Base-by-base conservation (phyloP, 2,797 vertebrate genomes). In the Poecilia gillii region DNA sequence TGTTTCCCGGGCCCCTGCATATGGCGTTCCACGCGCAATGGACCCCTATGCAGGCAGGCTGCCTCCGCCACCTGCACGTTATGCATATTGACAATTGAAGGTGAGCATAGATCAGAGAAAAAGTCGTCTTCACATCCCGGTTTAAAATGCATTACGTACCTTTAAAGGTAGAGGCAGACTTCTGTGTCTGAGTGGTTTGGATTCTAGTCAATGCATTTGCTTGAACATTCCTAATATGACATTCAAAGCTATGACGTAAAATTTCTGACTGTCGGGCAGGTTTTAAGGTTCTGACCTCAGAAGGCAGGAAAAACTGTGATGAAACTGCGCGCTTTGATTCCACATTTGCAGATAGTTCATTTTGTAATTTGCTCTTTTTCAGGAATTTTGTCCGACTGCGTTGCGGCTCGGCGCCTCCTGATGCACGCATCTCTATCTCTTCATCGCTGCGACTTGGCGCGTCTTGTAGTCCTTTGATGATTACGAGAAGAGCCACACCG, bases 21-120 rank as follows among this genome's bases (percentile, higher is more conserved):
- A 97, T 88, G 97, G 96, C 92, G 90, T 96, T 95, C 96, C 97
- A 91, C 97, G 97, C 79, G 91, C 94, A 92, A 96, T 97, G 93
- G 97, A 99, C 89, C 95, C 96, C 89, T 98, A 97, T 87, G 88
- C 91, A 80, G 97, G 97, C 16, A 96, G 97, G 80, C 94, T 91
- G 89, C 95, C 94, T 74, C 95, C 94, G 81, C 95, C 95, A 43
- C 95, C 96, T 84, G 85, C 95, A 88, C 96, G 95, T 94, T 96
- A 95, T 82, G 85, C 94, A 88, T 96, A 96, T 95, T 96, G 77
- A 83, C 93, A 88, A 90, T 87, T 94, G 80, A 94, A 96, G 96
- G 96, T 96, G 96, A 96, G 96, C 84, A 92, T 92, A 94, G 93
- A 88, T 81, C 57, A 79, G 74, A 86, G 83, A 43, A 76, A 75